Evolutionary conservation across 2,113 vertebrate genomes (phyloP).

Genomic region (Ceuthmochares aereus): DNA sequence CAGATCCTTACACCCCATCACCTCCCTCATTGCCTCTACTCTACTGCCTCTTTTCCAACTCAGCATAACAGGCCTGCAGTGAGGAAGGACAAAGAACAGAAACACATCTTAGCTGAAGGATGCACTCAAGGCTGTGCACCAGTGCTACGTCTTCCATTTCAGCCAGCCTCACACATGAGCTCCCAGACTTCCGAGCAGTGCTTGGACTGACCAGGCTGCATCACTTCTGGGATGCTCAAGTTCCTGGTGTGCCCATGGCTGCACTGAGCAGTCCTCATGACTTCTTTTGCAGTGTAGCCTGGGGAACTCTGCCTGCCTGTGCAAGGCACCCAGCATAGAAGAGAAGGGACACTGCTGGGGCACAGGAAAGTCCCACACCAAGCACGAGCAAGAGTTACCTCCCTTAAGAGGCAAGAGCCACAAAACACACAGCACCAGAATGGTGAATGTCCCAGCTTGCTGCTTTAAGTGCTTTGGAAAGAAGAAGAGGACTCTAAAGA

Average conservation of each 20-base stretch:
- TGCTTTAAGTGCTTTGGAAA: not conserved
- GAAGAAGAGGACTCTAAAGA: not conserved
- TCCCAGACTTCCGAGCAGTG: not conserved
- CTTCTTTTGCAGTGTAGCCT: accelerated
- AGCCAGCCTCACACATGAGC: not conserved
- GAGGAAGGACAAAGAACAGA: not conserved
- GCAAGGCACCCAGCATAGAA: not conserved
- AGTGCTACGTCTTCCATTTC: accelerated
- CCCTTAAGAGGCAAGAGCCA: not conserved
- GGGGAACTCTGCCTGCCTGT: not conserved
- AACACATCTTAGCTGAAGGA: not conserved
- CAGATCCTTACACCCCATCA: not conserved
- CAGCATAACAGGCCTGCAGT: accelerated
- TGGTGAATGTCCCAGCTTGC: accelerated
- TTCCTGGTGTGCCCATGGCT: not conserved
- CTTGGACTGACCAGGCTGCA: accelerated
- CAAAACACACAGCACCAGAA: not conserved
- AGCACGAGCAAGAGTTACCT: not conserved
- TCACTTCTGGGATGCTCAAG: not conserved
- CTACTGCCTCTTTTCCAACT: not conserved
- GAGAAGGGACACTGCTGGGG: not conserved
- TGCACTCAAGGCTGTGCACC: not conserved
- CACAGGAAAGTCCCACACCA: not conserved
- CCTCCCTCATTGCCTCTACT: not conserved
- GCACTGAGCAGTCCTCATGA: not conserved